A percentile compares a stretch with the other conserved stretches of the same genome.
These are phyloP conservation scores for Alosa sapidissima DNA, from an alignment of 2,797 vertebrate species.

Conservation along the genomic window DNA sequence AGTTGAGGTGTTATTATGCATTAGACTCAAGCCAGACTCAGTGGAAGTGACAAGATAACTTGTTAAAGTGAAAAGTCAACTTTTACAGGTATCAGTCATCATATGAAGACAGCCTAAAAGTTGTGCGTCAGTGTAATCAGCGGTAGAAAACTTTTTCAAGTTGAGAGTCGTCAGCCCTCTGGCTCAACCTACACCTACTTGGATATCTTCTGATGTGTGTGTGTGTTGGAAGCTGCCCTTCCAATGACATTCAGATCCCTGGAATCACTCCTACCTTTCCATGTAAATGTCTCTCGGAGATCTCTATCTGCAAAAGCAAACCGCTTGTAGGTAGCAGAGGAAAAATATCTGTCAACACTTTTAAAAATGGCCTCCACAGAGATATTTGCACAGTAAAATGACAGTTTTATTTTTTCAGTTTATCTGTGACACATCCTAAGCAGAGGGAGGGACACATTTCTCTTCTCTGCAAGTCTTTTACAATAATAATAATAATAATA, in stretches of 20 bases:
- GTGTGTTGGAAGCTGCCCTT: neutral
- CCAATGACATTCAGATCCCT: neutral
- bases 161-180: neutral
- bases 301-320: neutral
- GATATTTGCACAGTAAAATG: neutral
- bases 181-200: neutral
- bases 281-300: neutral
- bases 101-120: neutral
- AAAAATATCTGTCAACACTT: neutral
- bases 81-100: neutral
- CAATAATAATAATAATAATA: neutral
- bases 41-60: neutral
- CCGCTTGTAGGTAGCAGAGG: neutral
- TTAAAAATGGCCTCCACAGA: neutral
- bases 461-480: neutral
- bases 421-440: neutral
- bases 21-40: neutral
- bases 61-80: neutral
- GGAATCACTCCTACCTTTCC: neutral
- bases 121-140: neutral
- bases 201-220: neutral
- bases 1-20: neutral
- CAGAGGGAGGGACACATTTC: neutral
- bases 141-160: neutral
- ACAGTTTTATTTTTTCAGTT: neutral